Percentiles rank a stretch among this genome's conserved stretches.
Evolutionary conservation across 2,888 invertebrate genomes (phyloP).

Genomic region (Epinotia bilunana): DNA sequence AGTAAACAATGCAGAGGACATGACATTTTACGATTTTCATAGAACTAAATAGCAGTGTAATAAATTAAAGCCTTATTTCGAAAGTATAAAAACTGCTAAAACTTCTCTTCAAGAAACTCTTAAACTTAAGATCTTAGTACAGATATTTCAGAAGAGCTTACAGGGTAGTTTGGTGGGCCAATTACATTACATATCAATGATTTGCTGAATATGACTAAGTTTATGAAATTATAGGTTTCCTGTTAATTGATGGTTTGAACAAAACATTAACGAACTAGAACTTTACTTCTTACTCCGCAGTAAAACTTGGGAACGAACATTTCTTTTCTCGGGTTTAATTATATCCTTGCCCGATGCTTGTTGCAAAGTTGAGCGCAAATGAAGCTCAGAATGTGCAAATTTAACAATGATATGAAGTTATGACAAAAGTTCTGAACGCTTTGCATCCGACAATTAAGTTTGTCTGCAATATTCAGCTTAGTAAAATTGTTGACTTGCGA

Average conservation of each 20-base stretch:
- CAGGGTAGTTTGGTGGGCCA: too few species aligned
- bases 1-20: too few species aligned
- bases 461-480: slow-evolving; percentile 5
- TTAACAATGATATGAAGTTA: slow-evolving; percentile 37
- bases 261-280: not conserved
- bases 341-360: slow-evolving; percentile 10
- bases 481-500: slow-evolving; percentile 12
- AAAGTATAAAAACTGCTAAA: too few species aligned
- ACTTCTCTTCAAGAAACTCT: too few species aligned
- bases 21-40: too few species aligned
- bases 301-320: not conserved
- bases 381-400: slow-evolving; percentile 28
- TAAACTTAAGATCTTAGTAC: too few species aligned
- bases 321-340: slow-evolving; percentile 8
- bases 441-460: slow-evolving; percentile 28
- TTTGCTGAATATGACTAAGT: too few species aligned
- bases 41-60: too few species aligned
- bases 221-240: too few species aligned
- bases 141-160: too few species aligned
- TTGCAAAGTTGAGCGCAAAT: slow-evolving; percentile 17
- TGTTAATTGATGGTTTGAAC: not conserved
- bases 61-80: too few species aligned
- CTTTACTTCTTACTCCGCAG: not conserved
- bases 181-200: too few species aligned
- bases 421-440: slow-evolving; percentile 23